Percentiles rank a stretch among this genome's conserved stretches.
Conservation (phyloP, 1,140 invertebrate species). For the Homalodisca vitripennis region DNA sequence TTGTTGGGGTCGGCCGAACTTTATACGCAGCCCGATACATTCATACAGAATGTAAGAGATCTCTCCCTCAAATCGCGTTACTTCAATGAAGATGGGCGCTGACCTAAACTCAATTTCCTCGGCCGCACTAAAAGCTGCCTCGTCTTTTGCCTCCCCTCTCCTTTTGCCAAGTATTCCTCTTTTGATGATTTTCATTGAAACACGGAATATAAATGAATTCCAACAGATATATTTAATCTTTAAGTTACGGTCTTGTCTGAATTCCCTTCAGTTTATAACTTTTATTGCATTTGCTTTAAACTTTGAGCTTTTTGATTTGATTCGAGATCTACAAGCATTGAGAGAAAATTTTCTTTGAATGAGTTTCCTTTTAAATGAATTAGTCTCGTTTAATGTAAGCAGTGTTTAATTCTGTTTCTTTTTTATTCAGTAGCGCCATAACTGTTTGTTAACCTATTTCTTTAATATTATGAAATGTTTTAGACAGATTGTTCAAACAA, state of each 20-base stretch:
- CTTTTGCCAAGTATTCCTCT: background rate
- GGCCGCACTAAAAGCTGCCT: constrained; percentile 12
- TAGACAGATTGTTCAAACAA: too few relatives aligned
- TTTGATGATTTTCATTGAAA: background rate
- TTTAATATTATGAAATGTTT: too few relatives aligned
- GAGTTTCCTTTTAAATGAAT: too few relatives aligned
- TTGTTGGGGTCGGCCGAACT: background rate
- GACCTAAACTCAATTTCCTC: constrained; percentile 24
- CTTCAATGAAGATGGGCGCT: background rate
- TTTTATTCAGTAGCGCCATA: too few relatives aligned
- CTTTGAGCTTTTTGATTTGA: background rate
- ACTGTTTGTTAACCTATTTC: too few relatives aligned
- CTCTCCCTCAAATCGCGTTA: background rate
- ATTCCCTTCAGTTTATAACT: background rate
- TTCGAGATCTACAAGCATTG: too few relatives aligned
- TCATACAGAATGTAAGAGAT: background rate
- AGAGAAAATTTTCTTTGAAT: too few relatives aligned
- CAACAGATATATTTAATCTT: background rate
- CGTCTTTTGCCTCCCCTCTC: constrained; percentile 2
- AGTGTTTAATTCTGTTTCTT: too few relatives aligned
- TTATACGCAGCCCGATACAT: background rate
- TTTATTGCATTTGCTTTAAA: constrained; percentile 12
- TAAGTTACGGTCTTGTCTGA: background rate
- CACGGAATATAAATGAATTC: background rate
- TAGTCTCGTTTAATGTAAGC: too few relatives aligned